A percentile compares a stretch with the other conserved stretches of the same genome.
phyloP scores from a whole-genome alignment of 2,888 invertebrate genomes.

The Meiosimyza platycephala region DNA sequence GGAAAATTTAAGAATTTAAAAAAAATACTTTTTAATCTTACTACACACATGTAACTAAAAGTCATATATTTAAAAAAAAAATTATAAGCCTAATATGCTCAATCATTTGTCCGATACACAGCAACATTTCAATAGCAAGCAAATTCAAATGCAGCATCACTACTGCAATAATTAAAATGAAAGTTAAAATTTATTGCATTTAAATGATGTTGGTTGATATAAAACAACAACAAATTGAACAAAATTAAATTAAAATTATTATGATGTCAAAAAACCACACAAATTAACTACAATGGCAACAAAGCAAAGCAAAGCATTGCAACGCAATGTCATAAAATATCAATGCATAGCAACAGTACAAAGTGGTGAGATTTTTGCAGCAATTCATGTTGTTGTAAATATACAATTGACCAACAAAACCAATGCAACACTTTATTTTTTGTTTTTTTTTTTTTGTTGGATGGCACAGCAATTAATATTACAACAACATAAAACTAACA shows the following conservation, averaged over 20 bases:
- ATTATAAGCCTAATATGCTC: too few relatives aligned
- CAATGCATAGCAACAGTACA: background rate
- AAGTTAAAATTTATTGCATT: constrained; percentile 10
- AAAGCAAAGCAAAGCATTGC: too few relatives aligned
- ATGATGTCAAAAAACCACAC: constrained; percentile 27
- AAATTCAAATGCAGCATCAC: background rate
- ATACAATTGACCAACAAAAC: constrained; percentile 15
- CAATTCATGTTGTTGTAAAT: constrained; percentile 5
- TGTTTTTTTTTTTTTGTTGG: background rate
- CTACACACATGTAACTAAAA: too few relatives aligned
- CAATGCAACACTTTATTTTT: constrained; percentile 30
- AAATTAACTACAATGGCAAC: constrained; percentile 17
- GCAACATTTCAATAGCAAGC: background rate
- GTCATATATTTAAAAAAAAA: too few relatives aligned
- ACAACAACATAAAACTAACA: constrained; percentile 5
- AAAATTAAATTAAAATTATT: background rate
- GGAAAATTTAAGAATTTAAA: too few relatives aligned
- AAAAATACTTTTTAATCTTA: too few relatives aligned
- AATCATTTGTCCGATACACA: too few relatives aligned
- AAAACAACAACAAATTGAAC: background rate
- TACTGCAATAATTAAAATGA: constrained; percentile 15
- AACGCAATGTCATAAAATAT: constrained; percentile 18
- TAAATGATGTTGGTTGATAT: background rate
- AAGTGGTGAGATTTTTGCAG: too few relatives aligned
- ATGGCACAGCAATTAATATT: constrained; percentile 8